Conservation (phyloP, 1,140 invertebrate species). For the Hycleus cichorii region DNA sequence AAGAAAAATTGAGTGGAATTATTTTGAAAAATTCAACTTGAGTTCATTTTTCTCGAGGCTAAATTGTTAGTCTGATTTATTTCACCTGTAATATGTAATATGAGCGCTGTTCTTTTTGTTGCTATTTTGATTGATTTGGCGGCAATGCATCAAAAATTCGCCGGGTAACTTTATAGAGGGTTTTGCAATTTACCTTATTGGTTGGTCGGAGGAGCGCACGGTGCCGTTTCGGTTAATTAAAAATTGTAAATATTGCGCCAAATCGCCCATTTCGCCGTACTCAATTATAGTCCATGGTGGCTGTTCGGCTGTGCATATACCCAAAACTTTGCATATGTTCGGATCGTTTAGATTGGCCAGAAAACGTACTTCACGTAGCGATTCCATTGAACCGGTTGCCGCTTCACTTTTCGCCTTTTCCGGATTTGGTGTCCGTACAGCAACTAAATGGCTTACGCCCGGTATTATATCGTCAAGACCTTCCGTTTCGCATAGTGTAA, state of each 20-base stretch:
- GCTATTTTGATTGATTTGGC: no score
- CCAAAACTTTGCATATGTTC: slow-evolving; percentile 66
- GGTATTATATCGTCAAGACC: slow-evolving; percentile 44
- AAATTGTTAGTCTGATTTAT: no score
- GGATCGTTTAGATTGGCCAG: slow-evolving; percentile 65
- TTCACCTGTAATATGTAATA: no score
- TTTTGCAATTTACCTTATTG: slow-evolving; percentile 31
- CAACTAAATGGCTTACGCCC: slow-evolving; percentile 44
- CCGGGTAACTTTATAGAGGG: no score
- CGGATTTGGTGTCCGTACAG: slow-evolving; percentile 42
- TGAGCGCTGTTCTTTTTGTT: no score
- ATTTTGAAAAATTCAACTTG: no score
- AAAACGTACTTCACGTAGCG: slow-evolving; percentile 60
- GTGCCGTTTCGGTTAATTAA: slow-evolving; percentile 37
- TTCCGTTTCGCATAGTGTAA: slow-evolving; percentile 49
- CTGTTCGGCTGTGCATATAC: slow-evolving; percentile 53
- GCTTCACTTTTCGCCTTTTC: slow-evolving; percentile 36
- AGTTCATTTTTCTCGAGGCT: no score
- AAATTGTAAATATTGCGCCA: slow-evolving; percentile 64
- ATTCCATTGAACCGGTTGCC: slow-evolving; percentile 38
- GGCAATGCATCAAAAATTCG: no score
- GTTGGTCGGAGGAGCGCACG: slow-evolving; percentile 30
- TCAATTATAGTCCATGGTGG: slow-evolving; percentile 69
- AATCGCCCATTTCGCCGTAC: slow-evolving; percentile 72
- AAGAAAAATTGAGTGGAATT: no score